Percentiles rank a stretch among this genome's conserved stretches.
Evolutionary conservation across 1,140 invertebrate species (phyloP).

Genomic region (Heliconius hewitsoni): DNA sequence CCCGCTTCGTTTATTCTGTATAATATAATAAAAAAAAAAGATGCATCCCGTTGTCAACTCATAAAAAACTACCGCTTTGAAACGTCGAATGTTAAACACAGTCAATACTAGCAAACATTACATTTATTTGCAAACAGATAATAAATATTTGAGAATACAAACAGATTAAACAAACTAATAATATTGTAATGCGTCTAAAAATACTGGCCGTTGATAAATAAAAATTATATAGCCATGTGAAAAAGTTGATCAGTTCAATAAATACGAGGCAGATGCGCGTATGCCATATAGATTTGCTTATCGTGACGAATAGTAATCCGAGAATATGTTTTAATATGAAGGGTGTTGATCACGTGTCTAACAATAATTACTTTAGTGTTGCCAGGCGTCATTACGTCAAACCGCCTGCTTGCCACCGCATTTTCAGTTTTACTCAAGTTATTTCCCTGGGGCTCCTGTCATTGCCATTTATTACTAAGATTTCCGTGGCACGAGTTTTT

Average conservation of each 20-base stretch:
- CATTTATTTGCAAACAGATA: constrained; percentile 15
- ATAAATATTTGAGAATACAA: constrained; percentile 18
- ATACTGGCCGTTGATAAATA: constrained; percentile 31
- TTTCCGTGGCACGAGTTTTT: constrained; percentile 52
- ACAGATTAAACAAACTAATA: constrained; percentile 29
- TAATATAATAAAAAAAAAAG: constrained; percentile 23
- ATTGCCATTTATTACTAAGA: constrained; percentile 72
- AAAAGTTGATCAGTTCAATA: constrained; percentile 33
- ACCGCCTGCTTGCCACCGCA: constrained; percentile 59
- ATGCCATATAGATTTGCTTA: constrained; percentile 39
- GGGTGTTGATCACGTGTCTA: constrained; percentile 66
- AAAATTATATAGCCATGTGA: constrained; percentile 11
- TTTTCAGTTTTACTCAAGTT: constrained; percentile 70
- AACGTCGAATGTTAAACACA: constrained; percentile 2
- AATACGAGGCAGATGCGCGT: constrained; percentile 35
- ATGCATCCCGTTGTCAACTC: constrained; percentile 11
- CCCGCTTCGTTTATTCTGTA: constrained; percentile 31
- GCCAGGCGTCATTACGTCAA: constrained; percentile 64
- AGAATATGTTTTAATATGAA: constrained; percentile 59
- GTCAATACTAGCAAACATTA: neutral
- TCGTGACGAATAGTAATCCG: constrained; percentile 46
- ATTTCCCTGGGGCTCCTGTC: constrained; percentile 66
- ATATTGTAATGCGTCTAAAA: constrained; percentile 22
- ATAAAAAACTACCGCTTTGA: constrained; percentile 22
- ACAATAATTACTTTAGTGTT: constrained; percentile 75